Evolutionary conservation across 1,140 invertebrate species (phyloP), one percentile per base, ranked within the genome.

Genomic region (Mycetomoellerius zeteki): DNA sequence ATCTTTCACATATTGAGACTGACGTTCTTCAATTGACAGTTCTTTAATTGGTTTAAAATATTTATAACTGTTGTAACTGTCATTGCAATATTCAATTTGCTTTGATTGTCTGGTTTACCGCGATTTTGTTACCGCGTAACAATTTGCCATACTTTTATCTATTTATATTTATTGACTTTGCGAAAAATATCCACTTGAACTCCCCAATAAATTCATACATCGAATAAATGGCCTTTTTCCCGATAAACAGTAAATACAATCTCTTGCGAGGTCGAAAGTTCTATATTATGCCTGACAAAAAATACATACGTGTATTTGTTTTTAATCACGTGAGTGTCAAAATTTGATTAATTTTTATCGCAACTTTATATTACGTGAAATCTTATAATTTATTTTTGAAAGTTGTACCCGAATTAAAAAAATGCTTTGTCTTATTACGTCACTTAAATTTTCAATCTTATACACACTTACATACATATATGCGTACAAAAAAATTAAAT

Each of bases 231-330:
- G 0, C 27, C 10, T 24, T 69, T 67, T 65, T 80, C 37, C 21
- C 27, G 60, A 24, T 80, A 80, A 80, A 80, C n/a, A 80, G 30
- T 54, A 27, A 50, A 80, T 67, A 67, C 12, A 54, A 80, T 73
- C 60, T 80, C 19, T 80, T 47, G n/a, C 19, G 10, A 27, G 37
- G 19, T 43, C 47, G 12, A 67, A 69, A 80, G 54, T 80, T 65
- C 7, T 67, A 21, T 30, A 16, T 43, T 27, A 52, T 27, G 73
- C n/a, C n/a, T n/a, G 37, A 43, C 16, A 77, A 47, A 77, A 62
- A 37, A 47, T 19, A 54, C 8, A 19, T 12, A 16, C 19, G 33
- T 60, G 16, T 58, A 75, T 77, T 62, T 78, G 10, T 37, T 64
- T 64, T 27, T 10, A 47, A n/a, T 10, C 6, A 24, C 21, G 14